Evolutionary conservation across 2,888 invertebrate genomes (phyloP).

Genomic region (Papilio elwesi): DNA sequence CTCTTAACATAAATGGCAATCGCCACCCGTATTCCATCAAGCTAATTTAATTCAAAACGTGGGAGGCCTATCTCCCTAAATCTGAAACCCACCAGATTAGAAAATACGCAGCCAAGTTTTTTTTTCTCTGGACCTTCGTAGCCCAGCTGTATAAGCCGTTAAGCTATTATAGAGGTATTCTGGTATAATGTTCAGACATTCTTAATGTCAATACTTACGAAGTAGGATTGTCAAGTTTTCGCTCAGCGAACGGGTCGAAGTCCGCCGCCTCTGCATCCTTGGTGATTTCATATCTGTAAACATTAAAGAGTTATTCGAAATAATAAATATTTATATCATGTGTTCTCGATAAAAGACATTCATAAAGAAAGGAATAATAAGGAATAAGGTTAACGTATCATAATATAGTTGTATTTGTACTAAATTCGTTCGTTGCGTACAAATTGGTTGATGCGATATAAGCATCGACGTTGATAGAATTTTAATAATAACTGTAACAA

Average conservation of each 20-base stretch:
- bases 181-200: background rate
- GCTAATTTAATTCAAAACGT: background rate
- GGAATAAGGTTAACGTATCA: background rate
- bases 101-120: background rate
- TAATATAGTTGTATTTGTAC: background rate
- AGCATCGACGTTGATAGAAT: too few species aligned
- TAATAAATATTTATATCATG: background rate
- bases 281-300: constrained; percentile 85
- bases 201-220: constrained; percentile 86
- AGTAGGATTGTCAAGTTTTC: constrained; percentile 89
- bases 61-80: background rate
- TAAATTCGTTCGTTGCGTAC: too few species aligned
- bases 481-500: background rate
- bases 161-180: background rate
- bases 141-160: too few species aligned
- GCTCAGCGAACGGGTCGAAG: constrained; percentile 90
- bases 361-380: background rate
- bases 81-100: background rate
- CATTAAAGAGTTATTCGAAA: constrained; percentile 36
- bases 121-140: background rate
- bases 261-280: constrained; percentile 86
- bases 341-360: background rate
- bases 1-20: background rate
- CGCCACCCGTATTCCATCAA: background rate
- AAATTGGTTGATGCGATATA: too few species aligned